phyloP scores from a whole-genome alignment of 92 coral and sea anemone species.

The Hydrozoanthus gracilis region DNA sequence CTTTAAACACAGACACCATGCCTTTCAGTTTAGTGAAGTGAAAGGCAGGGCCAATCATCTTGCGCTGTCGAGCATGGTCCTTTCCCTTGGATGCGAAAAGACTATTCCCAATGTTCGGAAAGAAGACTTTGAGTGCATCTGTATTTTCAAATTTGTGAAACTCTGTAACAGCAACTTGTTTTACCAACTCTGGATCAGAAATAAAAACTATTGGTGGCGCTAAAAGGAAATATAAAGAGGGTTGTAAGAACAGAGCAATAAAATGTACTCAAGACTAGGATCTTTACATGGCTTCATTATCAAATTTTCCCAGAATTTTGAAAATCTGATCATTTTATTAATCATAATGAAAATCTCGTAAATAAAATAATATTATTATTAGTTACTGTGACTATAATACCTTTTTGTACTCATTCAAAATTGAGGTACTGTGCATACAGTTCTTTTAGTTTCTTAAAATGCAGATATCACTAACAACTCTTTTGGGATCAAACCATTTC shows the following conservation, averaged over 20 bases:
- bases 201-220: constrained; percentile 44
- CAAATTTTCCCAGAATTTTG: not conserved
- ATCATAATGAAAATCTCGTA: no score
- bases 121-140: constrained; percentile 34
- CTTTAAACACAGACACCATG: constrained; percentile 68
- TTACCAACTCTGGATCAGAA: constrained; percentile 75
- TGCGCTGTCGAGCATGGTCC: constrained; percentile 78
- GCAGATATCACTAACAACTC: no score
- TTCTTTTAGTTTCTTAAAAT: no score
- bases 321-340: no score
- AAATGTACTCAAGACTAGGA: no score
- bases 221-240: not conserved
- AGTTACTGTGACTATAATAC: no score
- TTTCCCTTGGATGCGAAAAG: constrained; percentile 76
- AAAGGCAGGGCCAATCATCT: constrained; percentile 85
- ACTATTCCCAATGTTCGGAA: constrained; percentile 64
- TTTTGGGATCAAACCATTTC: no score
- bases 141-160: constrained; percentile 67
- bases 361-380: no score
- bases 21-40: constrained; percentile 57
- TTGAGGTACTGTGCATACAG: no score
- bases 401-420: no score
- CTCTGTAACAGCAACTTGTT: constrained; percentile 68
- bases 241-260: no score
- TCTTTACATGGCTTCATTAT: not conserved